Evolutionary conservation across 30 jellyfish, hydroid and myxozoan species (phyloP).

Genomic region (Nemopilema nomurai): DNA sequence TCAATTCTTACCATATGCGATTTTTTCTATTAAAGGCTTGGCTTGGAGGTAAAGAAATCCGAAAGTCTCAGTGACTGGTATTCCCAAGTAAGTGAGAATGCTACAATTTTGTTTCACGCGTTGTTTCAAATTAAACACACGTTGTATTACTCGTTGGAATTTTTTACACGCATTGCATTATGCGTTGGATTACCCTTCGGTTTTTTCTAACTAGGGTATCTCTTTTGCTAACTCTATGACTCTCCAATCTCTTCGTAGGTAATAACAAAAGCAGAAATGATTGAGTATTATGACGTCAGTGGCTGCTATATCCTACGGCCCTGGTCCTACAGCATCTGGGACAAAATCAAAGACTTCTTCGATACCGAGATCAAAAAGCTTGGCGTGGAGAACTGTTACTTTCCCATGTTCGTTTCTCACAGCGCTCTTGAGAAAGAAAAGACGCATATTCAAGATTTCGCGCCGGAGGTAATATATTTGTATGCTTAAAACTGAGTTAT

Average conservation of each 20-base stretch:
- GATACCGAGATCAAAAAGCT: slow-evolving; percentile 77
- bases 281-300: slow-evolving; percentile 96
- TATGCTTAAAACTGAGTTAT: too few relatives aligned
- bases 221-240: too few relatives aligned
- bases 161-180: too few relatives aligned
- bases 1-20: too few relatives aligned
- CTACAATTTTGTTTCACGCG: too few relatives aligned
- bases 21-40: slow-evolving; percentile 48
- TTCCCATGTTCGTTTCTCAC: slow-evolving; percentile 97
- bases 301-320: slow-evolving; percentile 99
- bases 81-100: slow-evolving; percentile 72
- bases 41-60: slow-evolving; percentile 74
- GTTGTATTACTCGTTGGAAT: too few relatives aligned
- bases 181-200: too few relatives aligned
- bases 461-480: slow-evolving; percentile 89
- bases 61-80: slow-evolving; percentile 91
- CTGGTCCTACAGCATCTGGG: slow-evolving; percentile 97
- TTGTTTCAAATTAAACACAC: too few relatives aligned
- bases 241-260: too few relatives aligned
- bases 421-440: slow-evolving; percentile 96
- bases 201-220: too few relatives aligned
- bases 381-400: slow-evolving; percentile 97
- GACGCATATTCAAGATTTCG: slow-evolving; percentile 94
- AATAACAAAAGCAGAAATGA: slow-evolving; percentile 92
- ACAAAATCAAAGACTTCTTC: slow-evolving; percentile 74